Evolutionary conservation across 2,888 invertebrate genomes (phyloP).

Genomic region (Cephus nigrinus): DNA sequence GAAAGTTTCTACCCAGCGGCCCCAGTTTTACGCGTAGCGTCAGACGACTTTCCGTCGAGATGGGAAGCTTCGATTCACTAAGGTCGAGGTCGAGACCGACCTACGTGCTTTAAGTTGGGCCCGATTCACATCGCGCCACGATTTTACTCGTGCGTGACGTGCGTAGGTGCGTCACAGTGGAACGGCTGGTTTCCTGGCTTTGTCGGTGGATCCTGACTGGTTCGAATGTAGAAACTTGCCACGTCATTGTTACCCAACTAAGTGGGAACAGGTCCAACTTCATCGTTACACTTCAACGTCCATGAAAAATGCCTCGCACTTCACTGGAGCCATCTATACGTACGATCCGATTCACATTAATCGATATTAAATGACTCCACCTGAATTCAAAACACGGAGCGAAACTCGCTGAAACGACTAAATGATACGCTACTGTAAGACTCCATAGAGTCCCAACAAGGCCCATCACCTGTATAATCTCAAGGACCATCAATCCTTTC

Average conservation of each 20-base stretch:
- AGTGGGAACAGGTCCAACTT: not conserved
- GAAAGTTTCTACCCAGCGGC: not conserved
- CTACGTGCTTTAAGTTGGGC: not conserved
- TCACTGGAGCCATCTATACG: not conserved
- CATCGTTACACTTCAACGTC: not conserved
- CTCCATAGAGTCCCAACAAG: not conserved
- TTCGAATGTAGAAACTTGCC: not conserved
- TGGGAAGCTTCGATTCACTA: not conserved
- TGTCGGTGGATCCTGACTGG: conserved; percentile 1
- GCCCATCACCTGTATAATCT: not conserved
- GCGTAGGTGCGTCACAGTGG: conserved; percentile 6
- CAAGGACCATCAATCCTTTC: not conserved
- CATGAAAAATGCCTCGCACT: not conserved
- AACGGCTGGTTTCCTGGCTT: not conserved
- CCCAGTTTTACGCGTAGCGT: not conserved
- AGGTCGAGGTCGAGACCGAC: not conserved
- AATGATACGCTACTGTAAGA: not conserved
- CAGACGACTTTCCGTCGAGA: not conserved
- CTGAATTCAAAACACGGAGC: not conserved
- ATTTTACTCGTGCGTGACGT: conserved; percentile 6
- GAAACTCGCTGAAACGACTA: not conserved
- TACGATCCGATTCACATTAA: not conserved
- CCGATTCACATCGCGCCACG: not conserved
- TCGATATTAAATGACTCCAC: not conserved
- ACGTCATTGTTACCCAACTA: not conserved